phyloP scores from a whole-genome alignment of 2,113 vertebrate genomes.

The Hoplias malabaricus region DNA sequence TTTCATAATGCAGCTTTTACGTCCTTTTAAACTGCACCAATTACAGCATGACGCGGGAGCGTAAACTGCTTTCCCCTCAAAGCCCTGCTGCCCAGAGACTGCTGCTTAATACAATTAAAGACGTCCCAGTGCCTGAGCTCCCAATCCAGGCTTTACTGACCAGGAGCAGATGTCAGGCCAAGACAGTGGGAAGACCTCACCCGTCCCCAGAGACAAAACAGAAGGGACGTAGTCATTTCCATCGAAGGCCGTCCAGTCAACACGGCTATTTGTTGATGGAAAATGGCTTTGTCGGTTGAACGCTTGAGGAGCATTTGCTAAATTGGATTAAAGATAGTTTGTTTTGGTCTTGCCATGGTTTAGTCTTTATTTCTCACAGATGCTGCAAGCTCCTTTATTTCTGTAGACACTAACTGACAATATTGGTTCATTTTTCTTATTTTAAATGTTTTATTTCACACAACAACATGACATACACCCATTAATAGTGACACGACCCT shows the following conservation, averaged over 20 bases:
- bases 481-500: too few species aligned
- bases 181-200: background rate
- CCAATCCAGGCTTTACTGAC: slow-evolving; percentile 4
- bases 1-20: background rate
- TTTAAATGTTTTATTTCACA: background rate
- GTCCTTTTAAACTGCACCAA: slow-evolving; percentile 11
- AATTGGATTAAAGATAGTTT: slow-evolving; percentile 12
- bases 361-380: slow-evolving; percentile 15
- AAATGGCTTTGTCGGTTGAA: background rate
- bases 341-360: background rate
- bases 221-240: slow-evolving; percentile 1
- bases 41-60: slow-evolving; percentile 28
- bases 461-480: too few species aligned
- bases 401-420: too few species aligned
- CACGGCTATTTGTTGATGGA: slow-evolving; percentile 23
- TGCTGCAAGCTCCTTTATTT: background rate
- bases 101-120: slow-evolving; percentile 50
- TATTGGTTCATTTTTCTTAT: background rate
- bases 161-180: slow-evolving; percentile 28
- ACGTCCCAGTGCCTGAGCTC: slow-evolving; percentile 40
- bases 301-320: background rate
- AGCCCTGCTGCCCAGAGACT: slow-evolving; percentile 19
- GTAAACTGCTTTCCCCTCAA: slow-evolving; percentile 44
- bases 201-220: background rate
- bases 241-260: slow-evolving; percentile 21